phyloP scores from a whole-genome alignment of 1,140 invertebrate genomes.

The Helicoverpa zea region DNA sequence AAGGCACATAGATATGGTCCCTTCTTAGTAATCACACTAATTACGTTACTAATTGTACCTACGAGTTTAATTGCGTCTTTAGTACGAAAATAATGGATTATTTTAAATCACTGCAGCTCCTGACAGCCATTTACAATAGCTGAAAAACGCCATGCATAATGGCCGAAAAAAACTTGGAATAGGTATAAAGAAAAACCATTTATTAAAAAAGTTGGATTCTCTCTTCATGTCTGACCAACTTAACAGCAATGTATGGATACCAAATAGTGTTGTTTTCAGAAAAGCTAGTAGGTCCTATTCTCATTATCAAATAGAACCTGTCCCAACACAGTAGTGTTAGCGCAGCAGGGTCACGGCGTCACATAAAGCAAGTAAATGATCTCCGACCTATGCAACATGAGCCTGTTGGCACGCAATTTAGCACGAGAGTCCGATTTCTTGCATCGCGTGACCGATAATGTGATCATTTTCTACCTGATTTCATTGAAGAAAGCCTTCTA shows the following conservation, averaged over 20 bases:
- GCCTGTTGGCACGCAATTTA: constrained; percentile 67
- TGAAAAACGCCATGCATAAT: no score
- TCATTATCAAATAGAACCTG: no score
- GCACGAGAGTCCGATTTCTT: constrained; percentile 65
- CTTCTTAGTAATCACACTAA: constrained; percentile 11
- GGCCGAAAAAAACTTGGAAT: no score
- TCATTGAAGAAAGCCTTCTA: not conserved
- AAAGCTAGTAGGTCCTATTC: no score
- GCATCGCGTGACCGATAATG: constrained; percentile 61
- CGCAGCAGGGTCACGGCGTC: not conserved
- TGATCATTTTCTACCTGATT: constrained; percentile 5
- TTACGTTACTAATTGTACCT: not conserved
- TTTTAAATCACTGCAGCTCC: not conserved
- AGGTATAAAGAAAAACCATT: no score
- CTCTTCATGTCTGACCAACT: no score
- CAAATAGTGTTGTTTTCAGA: no score
- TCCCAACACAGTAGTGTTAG: no score
- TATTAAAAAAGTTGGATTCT: no score
- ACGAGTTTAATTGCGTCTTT: not conserved
- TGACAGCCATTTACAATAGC: no score
- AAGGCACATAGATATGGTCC: not conserved
- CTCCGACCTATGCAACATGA: constrained; percentile 10
- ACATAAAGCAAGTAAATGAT: not conserved
- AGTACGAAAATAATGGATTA: not conserved
- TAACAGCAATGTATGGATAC: no score